Percentiles rank a stretch among this genome's conserved stretches.
phyloP scores from a whole-genome alignment of 2,113 vertebrate species.

The Mormyrus iriodes region DNA sequence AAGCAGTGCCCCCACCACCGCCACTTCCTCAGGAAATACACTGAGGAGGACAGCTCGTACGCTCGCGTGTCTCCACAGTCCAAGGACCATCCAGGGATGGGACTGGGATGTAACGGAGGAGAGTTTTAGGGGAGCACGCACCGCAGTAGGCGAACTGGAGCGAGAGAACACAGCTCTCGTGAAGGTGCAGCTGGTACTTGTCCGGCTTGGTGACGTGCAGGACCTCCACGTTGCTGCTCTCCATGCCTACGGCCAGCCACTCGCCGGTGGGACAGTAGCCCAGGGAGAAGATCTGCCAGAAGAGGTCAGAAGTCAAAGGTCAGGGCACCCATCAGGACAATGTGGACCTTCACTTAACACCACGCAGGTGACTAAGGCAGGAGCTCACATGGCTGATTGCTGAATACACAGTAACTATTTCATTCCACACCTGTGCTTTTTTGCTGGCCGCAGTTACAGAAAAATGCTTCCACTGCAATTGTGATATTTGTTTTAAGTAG shows the following conservation, averaged over 20 bases:
- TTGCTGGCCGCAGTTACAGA: neutral
- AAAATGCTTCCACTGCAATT: neutral
- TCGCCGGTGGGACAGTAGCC: constrained; percentile 95
- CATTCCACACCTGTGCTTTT: neutral
- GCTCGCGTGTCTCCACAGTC: neutral
- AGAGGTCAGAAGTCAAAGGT: fast-evolving
- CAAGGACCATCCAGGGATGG: neutral
- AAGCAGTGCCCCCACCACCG: no score
- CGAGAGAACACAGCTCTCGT: constrained; percentile 95
- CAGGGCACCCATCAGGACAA: neutral
- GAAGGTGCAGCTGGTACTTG: constrained; percentile 95
- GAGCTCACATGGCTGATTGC: neutral
- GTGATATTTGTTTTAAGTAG: neutral
- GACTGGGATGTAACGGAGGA: neutral
- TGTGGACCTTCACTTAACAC: neutral
- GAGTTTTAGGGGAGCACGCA: constrained; percentile 44
- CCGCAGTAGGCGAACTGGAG: constrained; percentile 95
- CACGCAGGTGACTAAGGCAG: no score
- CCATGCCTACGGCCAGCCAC: constrained; percentile 94
- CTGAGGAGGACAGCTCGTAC: neutral
- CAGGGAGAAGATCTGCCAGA: constrained; percentile 82
- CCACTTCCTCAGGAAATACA: neutral
- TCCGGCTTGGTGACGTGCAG: constrained; percentile 89
- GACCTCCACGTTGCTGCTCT: constrained; percentile 94
- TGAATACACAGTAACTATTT: neutral